Conservation (phyloP, 2,113 vertebrate species). For the Poicephalus meyeri region DNA sequence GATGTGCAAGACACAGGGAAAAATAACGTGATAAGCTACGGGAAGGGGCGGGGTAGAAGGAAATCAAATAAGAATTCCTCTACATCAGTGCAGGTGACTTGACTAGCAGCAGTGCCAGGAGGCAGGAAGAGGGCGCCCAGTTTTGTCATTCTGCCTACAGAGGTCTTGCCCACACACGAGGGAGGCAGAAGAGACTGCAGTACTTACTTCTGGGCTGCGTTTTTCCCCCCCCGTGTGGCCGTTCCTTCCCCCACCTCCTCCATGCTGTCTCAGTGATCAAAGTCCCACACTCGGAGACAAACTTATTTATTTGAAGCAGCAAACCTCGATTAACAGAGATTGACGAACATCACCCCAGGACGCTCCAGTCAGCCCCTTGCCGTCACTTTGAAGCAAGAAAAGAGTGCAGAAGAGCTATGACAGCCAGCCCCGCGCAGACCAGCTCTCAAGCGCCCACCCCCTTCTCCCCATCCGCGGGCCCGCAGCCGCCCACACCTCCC, state of each 20-base stretch:
- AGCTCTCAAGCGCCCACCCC: neutral
- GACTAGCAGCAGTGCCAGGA: neutral
- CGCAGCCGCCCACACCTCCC: neutral
- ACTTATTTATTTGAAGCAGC: neutral
- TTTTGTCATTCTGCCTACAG: neutral
- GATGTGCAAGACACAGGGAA: neutral
- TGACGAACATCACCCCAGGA: neutral
- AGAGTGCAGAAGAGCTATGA: neutral
- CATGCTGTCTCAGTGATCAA: neutral
- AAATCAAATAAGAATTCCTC: neutral
- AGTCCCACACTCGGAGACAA: neutral
- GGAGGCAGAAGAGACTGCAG: neutral
- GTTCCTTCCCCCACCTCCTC: neutral
- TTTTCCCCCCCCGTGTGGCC: neutral
- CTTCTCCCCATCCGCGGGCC: neutral
- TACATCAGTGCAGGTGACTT: neutral
- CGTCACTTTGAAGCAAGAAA: conserved; percentile 6
- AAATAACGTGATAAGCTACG: neutral
- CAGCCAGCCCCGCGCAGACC: neutral
- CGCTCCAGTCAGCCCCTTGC: neutral
- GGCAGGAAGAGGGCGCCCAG: neutral
- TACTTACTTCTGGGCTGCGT: neutral
- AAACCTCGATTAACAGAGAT: neutral
- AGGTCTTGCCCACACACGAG: neutral
- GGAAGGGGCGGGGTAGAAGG: neutral